A percentile compares a stretch with the other conserved stretches of the same genome.
These are phyloP conservation scores for Conistra vaccinii DNA, from an alignment of 2,888 invertebrate genomes.

Conservation along the genomic window DNA sequence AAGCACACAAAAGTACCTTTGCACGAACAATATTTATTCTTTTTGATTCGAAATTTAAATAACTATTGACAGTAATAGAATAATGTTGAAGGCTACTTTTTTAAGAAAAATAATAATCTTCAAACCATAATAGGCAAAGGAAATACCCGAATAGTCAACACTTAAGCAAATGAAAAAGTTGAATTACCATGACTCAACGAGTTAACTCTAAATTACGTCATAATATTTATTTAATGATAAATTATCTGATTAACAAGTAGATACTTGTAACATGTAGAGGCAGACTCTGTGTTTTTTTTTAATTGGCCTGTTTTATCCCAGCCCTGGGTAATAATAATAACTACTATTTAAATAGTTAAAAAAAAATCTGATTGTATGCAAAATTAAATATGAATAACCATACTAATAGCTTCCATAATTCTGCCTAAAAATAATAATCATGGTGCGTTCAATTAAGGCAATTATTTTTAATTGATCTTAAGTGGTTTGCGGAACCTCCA, in stretches of 20 bases:
- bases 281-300: not conserved
- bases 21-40: conserved; percentile 41
- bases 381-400: not conserved
- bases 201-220: conserved; percentile 63
- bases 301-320: not conserved
- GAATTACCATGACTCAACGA: conserved; percentile 63
- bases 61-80: conserved; percentile 44
- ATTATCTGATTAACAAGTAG: conserved; percentile 74
- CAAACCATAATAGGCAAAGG: conserved; percentile 50
- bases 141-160: conserved; percentile 56
- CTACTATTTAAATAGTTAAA: too few species aligned
- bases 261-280: conserved; percentile 33
- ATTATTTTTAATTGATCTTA: conserved; percentile 47
- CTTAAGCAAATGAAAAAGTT: conserved; percentile 57
- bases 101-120: conserved; percentile 38
- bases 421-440: conserved; percentile 33
- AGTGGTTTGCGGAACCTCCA: conserved; percentile 22
- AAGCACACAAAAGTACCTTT: conserved; percentile 18
- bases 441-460: conserved; percentile 18
- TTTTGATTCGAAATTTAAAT: conserved; percentile 57
- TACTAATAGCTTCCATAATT: conserved; percentile 18
- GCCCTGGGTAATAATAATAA: not conserved
- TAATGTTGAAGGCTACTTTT: conserved; percentile 60
- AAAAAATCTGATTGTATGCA: not conserved
- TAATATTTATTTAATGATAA: conserved; percentile 78